Evolutionary conservation across 1,140 invertebrate species (phyloP).

Genomic region (Bombus impatiens): DNA sequence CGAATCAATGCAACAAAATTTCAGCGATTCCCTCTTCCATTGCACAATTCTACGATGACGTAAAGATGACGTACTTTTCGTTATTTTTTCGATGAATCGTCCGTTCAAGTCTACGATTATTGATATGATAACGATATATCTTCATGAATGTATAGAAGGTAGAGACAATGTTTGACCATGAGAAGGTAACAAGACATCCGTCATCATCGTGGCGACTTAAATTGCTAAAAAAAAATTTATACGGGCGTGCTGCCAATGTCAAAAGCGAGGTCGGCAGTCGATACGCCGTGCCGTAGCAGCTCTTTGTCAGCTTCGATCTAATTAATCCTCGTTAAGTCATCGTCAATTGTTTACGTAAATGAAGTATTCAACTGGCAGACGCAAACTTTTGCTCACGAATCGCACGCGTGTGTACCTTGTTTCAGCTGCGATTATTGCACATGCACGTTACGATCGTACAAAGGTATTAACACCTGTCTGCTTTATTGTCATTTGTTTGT

Average conservation of each 20-base stretch:
- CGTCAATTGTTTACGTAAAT: conserved; percentile 44
- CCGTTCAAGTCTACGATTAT: neutral
- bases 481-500: neutral
- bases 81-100: too few species aligned
- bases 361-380: neutral
- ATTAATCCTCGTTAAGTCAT: conserved; percentile 50
- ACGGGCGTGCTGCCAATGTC: neutral
- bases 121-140: neutral
- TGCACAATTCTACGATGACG: too few species aligned
- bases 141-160: neutral
- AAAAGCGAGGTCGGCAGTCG: neutral
- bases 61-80: too few species aligned
- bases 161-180: neutral
- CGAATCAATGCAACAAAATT: too few species aligned
- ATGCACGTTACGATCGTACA: neutral
- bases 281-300: neutral
- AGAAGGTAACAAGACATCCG: neutral
- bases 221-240: neutral
- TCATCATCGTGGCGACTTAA: neutral
- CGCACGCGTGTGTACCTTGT: neutral
- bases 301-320: conserved; percentile 39
- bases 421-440: neutral
- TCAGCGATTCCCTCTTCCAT: too few species aligned
- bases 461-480: neutral
- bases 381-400: conserved; percentile 13